A percentile compares a stretch with the other conserved stretches of the same genome.
phyloP scores from a whole-genome alignment of 2,113 vertebrate species.

The Athene noctua region DNA sequence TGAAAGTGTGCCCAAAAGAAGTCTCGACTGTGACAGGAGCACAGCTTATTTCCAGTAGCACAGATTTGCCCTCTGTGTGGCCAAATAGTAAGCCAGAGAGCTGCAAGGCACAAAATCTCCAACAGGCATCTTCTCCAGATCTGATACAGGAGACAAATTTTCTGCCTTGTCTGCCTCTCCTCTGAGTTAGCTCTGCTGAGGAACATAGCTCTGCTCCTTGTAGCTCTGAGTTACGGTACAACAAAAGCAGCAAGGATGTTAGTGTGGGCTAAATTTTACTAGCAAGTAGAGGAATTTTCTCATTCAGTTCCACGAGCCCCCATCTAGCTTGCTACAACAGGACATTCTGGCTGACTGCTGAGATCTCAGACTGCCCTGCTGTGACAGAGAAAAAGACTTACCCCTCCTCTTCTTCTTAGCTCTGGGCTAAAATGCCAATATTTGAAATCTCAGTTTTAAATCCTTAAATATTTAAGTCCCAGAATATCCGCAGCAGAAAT shows the following conservation, averaged over 20 bases:
- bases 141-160: neutral
- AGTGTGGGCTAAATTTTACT: neutral
- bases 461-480: neutral
- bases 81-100: neutral
- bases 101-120: neutral
- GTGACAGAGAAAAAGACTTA: neutral
- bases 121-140: neutral
- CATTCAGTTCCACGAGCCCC: neutral
- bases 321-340: neutral
- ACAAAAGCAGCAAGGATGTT: neutral
- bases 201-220: neutral
- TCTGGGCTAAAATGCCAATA: neutral
- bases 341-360: neutral
- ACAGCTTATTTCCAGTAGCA: neutral
- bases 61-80: accelerated
- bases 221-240: neutral
- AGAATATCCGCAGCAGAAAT: neutral
- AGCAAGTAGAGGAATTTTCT: neutral
- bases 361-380: neutral
- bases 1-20: neutral
- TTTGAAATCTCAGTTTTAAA: neutral
- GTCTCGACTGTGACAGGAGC: neutral
- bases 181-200: neutral
- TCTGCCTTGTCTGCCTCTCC: neutral
- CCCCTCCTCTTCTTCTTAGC: neutral